Evolutionary conservation across 2,113 vertebrate genomes (phyloP).

Genomic region (Gnathonemus longibarbis): DNA sequence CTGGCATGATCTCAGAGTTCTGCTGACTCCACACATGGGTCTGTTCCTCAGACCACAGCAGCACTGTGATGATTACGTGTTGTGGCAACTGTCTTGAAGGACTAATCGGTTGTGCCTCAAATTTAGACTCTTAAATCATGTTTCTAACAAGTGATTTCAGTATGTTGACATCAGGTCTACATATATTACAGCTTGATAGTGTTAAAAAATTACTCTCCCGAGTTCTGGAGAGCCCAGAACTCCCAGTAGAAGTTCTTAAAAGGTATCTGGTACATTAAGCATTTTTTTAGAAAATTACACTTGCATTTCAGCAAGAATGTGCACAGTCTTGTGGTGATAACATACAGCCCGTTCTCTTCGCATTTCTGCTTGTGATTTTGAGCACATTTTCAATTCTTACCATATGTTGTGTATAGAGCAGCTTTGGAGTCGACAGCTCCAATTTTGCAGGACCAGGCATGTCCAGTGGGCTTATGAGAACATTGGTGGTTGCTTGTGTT

Average conservation of each 20-base stretch:
- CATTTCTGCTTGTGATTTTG: background rate
- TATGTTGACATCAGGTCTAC: background rate
- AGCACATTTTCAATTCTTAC: background rate
- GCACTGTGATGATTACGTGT: background rate
- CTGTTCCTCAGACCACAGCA: background rate
- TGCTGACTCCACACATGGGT: background rate
- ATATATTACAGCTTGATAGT: background rate
- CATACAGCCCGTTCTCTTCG: background rate
- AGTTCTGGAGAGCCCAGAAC: background rate
- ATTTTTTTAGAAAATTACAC: background rate
- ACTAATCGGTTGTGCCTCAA: background rate
- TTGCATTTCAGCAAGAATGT: background rate
- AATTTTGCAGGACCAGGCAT: background rate
- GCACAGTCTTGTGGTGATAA: background rate
- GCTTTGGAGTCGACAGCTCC: background rate
- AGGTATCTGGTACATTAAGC: background rate
- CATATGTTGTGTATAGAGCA: background rate
- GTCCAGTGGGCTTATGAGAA: background rate
- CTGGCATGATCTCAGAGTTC: background rate
- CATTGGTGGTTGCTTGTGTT: background rate
- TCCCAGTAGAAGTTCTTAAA: background rate
- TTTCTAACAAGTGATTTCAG: background rate
- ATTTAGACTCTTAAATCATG: background rate
- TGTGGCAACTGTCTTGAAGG: background rate
- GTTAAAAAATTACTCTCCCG: background rate